Base-by-base conservation (phyloP, 2,113 vertebrate genomes). In the Lynx canadensis region DNA sequence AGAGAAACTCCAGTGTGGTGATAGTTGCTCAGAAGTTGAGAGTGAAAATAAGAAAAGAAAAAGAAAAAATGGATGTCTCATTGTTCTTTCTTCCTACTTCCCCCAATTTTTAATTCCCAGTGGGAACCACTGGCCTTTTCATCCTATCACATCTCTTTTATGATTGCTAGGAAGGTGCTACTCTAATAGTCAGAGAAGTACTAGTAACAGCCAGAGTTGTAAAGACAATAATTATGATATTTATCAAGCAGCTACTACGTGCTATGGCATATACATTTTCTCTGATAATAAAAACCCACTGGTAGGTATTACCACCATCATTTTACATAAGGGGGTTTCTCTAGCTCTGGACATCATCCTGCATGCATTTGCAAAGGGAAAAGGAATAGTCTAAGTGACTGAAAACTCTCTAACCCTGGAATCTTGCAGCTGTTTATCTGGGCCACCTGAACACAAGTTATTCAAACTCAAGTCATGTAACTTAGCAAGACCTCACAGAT, bases 361-460 rank as follows among this genome's bases (percentile, higher is more conserved):
- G 36, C 16, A 82, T 4, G 13, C 36, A 89, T 94, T 94, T 94
- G 48, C 12, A 69, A 97, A 96, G 13, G 48, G 23, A 25, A 95
- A 83, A 48, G 14, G 55, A 91, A 50, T 38, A n/a, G 1, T 83
- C 31, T 60, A 74, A 94, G 41, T n/a, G 14, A 60, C 41, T 36
- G 36, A 85, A 97, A 82, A 65, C 12, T 12, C 52, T 31, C 38
- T 52, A 45, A 84, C 25, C 27, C 68, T 79, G 15, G 31, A 81
- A 85, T 0, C 27, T 29, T 55, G 52, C 19, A 29, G 45, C 63
- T 84, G 3, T 84, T 85, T 60, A 55, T 38, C 6, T 36, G 89
- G 36, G 33, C 73, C 3, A 60, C 55, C 80, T 81, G 85, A 82
- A 74, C 10, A 55, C 11, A 76, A 82, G 57, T 71, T 41, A 66